Conservation (phyloP, 2,113 vertebrate genomes). For the Channa maculata region DNA sequence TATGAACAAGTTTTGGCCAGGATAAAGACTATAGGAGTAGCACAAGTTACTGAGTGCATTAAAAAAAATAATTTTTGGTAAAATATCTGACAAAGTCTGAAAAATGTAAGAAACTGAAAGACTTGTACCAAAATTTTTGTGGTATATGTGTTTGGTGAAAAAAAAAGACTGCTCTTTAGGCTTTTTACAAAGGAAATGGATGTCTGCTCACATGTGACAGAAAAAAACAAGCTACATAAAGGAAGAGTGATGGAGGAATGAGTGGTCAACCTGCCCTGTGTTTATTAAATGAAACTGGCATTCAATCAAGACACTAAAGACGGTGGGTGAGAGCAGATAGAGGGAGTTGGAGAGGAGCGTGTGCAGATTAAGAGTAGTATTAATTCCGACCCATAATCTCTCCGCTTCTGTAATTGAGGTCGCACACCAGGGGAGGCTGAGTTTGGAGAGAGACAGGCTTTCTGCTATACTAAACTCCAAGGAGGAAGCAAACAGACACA, state of each 20-base stretch:
- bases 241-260: conserved; percentile 6
- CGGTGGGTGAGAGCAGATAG: conserved; percentile 42
- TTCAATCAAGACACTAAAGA: conserved; percentile 48
- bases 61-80: too few species aligned
- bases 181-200: not conserved
- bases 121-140: not conserved
- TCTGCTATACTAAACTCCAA: conserved; percentile 63
- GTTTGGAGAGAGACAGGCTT: conserved; percentile 61
- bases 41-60: too few species aligned
- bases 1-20: too few species aligned
- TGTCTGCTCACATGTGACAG: conserved; percentile 18
- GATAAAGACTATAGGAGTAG: too few species aligned
- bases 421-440: conserved; percentile 68
- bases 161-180: not conserved
- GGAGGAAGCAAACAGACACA: conserved; percentile 58
- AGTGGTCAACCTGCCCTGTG: conserved; percentile 28
- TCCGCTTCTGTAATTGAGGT: conserved; percentile 81
- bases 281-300: conserved; percentile 62
- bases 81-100: not conserved
- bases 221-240: not conserved
- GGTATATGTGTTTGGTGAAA: not conserved
- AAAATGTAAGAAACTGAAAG: not conserved
- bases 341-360: conserved; percentile 51
- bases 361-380: conserved; percentile 76
- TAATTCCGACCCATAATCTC: conserved; percentile 81